Evolutionary conservation across 2,797 vertebrate species (phyloP).

Genomic region (Hippopotamyrus pictus): DNA sequence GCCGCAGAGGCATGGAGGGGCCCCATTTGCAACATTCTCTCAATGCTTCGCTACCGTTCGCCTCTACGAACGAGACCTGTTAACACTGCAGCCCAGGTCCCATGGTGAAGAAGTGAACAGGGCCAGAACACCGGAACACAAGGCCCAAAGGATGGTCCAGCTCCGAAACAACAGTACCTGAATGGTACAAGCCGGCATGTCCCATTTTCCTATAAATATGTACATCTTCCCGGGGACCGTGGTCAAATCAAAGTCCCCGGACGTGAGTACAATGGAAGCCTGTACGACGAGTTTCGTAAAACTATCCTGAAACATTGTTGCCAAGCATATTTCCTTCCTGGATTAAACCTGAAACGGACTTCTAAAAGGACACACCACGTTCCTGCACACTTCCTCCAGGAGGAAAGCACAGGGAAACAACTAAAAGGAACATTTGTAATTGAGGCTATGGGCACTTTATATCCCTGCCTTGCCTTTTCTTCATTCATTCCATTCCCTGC

Average conservation of each 20-base stretch:
- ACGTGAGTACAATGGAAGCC: background rate
- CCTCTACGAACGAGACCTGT: background rate
- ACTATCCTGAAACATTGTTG: background rate
- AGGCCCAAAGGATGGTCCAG: background rate
- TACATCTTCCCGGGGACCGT: background rate
- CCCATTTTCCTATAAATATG: background rate
- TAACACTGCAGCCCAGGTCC: background rate
- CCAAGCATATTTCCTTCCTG: background rate
- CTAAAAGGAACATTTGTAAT: background rate
- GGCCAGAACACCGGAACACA: background rate
- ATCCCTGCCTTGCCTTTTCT: background rate
- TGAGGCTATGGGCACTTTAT: background rate
- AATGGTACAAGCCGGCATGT: background rate
- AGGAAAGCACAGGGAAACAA: background rate
- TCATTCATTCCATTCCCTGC: background rate
- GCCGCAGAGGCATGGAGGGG: background rate
- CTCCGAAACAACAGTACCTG: background rate
- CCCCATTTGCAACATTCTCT: background rate
- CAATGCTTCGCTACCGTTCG: background rate
- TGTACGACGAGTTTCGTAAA: background rate
- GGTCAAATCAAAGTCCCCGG: background rate
- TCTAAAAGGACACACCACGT: background rate
- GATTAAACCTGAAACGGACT: background rate
- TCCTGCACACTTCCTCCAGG: background rate
- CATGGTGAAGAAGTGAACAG: background rate